Conservation (phyloP, 2,888 invertebrate species). For the Aplocera efformata region DNA sequence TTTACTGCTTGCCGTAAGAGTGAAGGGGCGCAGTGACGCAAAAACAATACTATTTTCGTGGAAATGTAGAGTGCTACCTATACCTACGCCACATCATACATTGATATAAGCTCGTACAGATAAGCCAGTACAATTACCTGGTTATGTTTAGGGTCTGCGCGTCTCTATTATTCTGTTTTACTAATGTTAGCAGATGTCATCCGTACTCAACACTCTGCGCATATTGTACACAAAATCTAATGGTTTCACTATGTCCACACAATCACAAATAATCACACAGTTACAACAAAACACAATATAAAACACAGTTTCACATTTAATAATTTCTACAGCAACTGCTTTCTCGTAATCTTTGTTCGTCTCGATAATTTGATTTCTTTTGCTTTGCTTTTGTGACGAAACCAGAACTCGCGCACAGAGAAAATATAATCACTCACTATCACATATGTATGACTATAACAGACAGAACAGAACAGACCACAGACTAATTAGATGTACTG, state of each 20-base stretch:
- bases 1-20: slow-evolving; percentile 60
- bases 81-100: not conserved
- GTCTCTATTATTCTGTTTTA: slow-evolving; percentile 56
- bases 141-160: slow-evolving; percentile 29
- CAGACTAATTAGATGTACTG: no score
- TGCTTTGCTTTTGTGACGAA: slow-evolving; percentile 25
- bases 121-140: slow-evolving; percentile 43
- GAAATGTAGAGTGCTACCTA: not conserved
- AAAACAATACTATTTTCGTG: slow-evolving; percentile 1
- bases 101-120: slow-evolving; percentile 8
- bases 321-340: slow-evolving; percentile 29
- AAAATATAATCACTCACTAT: slow-evolving; percentile 3
- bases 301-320: slow-evolving; percentile 44
- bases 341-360: slow-evolving; percentile 41
- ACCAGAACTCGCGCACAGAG: slow-evolving; percentile 3
- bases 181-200: slow-evolving; percentile 74
- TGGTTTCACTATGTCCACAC: slow-evolving; percentile 49
- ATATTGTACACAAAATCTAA: slow-evolving; percentile 67
- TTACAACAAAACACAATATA: slow-evolving; percentile 39
- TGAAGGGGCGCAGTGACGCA: slow-evolving; percentile 57
- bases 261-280: slow-evolving; percentile 39
- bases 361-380: slow-evolving; percentile 38
- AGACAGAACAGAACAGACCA: slow-evolving; percentile 1
- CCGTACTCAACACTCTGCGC: slow-evolving; percentile 74
- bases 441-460: no score